These are phyloP conservation scores for Ligdia adustata DNA, from an alignment of 2,888 invertebrate genomes.

Conservation along the genomic window DNA sequence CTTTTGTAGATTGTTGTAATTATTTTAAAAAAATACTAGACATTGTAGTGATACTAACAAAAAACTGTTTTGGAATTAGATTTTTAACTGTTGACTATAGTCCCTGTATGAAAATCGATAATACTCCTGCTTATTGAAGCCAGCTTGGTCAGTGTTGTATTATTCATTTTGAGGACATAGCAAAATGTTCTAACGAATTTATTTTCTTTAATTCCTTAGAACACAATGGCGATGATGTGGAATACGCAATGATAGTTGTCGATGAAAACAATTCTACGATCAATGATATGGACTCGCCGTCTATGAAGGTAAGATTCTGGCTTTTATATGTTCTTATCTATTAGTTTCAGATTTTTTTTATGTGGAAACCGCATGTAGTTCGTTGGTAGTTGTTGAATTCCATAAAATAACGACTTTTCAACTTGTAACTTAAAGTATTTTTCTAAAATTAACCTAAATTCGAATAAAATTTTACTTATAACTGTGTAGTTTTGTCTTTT, in stretches of 20 bases:
- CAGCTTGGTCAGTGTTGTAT: slow-evolving; percentile 72
- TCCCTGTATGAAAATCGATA: slow-evolving; percentile 23
- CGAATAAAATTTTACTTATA: not conserved
- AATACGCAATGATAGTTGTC: slow-evolving; percentile 95
- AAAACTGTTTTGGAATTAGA: slow-evolving; percentile 14
- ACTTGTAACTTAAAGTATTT: not conserved
- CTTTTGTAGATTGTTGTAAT: slow-evolving; percentile 18
- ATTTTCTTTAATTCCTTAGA: slow-evolving; percentile 57
- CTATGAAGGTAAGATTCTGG: slow-evolving; percentile 88
- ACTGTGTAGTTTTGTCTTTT: slow-evolving; percentile 2
- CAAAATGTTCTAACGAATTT: slow-evolving; percentile 17
- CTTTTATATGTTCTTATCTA: slow-evolving; percentile 21
- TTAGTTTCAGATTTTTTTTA: slow-evolving; percentile 27
- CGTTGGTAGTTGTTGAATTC: not conserved
- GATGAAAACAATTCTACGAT: slow-evolving; percentile 94
- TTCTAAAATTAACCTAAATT: not conserved
- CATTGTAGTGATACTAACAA: slow-evolving; percentile 16
- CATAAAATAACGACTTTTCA: not conserved
- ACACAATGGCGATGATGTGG: slow-evolving; percentile 89
- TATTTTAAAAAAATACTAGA: not conserved
- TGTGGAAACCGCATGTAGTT: slow-evolving; percentile 43
- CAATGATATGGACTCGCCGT: slow-evolving; percentile 92
- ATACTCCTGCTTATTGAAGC: slow-evolving; percentile 64
- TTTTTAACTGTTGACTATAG: slow-evolving; percentile 21
- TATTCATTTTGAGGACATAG: slow-evolving; percentile 1